A percentile compares a stretch with the other conserved stretches of the same genome.
These are phyloP conservation scores for Nothocercus nigrocapillus DNA, from an alignment of 2,113 vertebrate species.

Conservation along the genomic window DNA sequence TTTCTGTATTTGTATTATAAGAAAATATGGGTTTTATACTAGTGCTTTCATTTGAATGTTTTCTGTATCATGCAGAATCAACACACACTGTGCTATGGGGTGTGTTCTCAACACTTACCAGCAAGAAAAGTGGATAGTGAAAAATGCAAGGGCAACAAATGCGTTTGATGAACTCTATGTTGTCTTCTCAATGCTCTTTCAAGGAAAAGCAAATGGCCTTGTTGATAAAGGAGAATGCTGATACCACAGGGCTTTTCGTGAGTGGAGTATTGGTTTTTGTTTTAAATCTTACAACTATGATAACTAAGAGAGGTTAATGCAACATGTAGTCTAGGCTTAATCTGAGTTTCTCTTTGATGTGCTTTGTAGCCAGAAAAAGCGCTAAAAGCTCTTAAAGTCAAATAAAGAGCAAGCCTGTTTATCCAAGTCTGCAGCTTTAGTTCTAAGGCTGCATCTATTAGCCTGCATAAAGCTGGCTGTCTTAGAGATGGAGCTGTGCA, in stretches of 20 bases:
- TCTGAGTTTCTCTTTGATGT: not conserved
- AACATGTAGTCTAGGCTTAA: not conserved
- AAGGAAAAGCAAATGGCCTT: not conserved
- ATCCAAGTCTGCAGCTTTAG: not conserved
- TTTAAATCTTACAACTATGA: not conserved
- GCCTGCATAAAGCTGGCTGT: not conserved
- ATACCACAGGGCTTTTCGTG: not conserved
- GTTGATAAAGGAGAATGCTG: not conserved
- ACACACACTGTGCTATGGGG: not conserved
- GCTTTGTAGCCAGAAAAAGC: not conserved
- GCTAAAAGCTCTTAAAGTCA: not conserved
- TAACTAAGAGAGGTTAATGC: not conserved
- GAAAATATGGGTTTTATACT: not conserved
- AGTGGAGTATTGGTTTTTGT: not conserved
- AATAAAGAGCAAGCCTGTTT: not conserved
- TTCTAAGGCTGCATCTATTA: not conserved
- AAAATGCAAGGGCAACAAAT: not conserved
- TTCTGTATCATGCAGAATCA: not conserved
- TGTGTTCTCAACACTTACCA: not conserved
- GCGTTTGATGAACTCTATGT: not conserved
- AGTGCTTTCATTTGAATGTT: not conserved
- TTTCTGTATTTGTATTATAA: not conserved
- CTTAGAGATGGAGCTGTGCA: not conserved
- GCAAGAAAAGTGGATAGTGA: not conserved
- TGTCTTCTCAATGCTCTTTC: not conserved